phyloP scores from a whole-genome alignment of 2,113 vertebrate genomes.

The Indri indri region DNA sequence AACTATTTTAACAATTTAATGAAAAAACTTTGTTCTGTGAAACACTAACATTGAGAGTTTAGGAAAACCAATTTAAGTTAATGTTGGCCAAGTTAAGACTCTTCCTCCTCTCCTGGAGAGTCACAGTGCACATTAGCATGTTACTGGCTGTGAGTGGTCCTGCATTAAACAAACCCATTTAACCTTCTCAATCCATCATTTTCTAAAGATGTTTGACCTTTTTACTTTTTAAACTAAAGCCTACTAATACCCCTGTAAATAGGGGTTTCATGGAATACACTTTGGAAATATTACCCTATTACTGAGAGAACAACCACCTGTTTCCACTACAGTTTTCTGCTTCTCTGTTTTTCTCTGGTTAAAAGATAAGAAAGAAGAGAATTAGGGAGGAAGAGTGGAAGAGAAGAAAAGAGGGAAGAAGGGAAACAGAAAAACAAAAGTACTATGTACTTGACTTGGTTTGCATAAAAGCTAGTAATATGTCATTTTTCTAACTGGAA shows the following conservation, averaged over 20 bases:
- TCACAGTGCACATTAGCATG: not conserved
- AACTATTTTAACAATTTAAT: not conserved
- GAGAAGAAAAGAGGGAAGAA: not conserved
- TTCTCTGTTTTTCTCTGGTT: not conserved
- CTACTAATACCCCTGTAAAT: not conserved
- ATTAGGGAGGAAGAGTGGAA: not conserved
- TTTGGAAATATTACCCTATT: not conserved
- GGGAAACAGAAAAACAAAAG: not conserved
- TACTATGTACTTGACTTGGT: not conserved
- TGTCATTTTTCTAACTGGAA: conserved; percentile 1
- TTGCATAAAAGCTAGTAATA: not conserved
- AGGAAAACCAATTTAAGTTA: not conserved
- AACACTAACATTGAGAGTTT: not conserved
- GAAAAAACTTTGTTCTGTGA: not conserved
- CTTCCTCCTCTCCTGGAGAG: not conserved
- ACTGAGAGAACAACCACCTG: not conserved
- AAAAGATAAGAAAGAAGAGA: not conserved
- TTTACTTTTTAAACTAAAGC: not conserved
- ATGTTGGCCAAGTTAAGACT: not conserved
- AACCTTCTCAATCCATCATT: not conserved
- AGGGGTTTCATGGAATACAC: not conserved
- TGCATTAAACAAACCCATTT: not conserved
- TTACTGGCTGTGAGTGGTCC: not conserved
- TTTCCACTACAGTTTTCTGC: not conserved
- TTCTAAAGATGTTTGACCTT: not conserved